Evolutionary conservation across 1,140 invertebrate genomes (phyloP), one percentile per base, ranked within the genome.

Genomic region (Eriosoma lanigerum): DNA sequence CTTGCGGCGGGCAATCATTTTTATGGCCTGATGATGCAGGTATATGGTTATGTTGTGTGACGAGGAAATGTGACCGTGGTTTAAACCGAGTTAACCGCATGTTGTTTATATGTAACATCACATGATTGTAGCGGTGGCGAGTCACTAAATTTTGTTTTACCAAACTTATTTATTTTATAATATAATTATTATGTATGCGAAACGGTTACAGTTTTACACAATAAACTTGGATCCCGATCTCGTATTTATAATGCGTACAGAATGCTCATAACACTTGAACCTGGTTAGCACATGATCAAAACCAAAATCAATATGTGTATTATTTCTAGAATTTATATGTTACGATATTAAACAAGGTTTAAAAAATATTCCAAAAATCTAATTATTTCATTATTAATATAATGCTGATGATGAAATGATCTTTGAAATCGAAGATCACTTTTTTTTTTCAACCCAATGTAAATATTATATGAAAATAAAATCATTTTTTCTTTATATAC

Each of bases 211-310:
- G n/a, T n/a, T n/a, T n/a, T 8, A 8, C 32, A 1, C 72, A 21
- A 75, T 75, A 29, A 75, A 29, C 72, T 75, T 44, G 32, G 32
- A 38, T 38, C 32, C 72, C 24, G 52, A 12, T 56, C 62, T 68
- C 19, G 64, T 46, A n/a, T 52, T 48, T 9, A 21, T 46, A 24
- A 24, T 46, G 5, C 1, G 68, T 38, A 75, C 72, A 29, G 56
- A 54, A 75, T 29, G 52, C 48, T 75, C 50, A 52, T 75, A 75
- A 75, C 58, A 75, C 19, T 68, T 44, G 38, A 66, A 44, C 62
- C n/a, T 32, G 38, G 32, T 8, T 4, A 3, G 32, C 32, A 38
- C 32, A n/a, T n/a, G n/a, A n/a, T n/a, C n/a, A n/a, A n/a, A n/a
- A n/a, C n/a, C n/a, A n/a, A n/a, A n/a, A n/a, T n/a, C n/a, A n/a